Evolutionary conservation across 2,113 vertebrate genomes (phyloP), one percentile per base, ranked within the genome.

Genomic region (Cyprinus carpio): DNA sequence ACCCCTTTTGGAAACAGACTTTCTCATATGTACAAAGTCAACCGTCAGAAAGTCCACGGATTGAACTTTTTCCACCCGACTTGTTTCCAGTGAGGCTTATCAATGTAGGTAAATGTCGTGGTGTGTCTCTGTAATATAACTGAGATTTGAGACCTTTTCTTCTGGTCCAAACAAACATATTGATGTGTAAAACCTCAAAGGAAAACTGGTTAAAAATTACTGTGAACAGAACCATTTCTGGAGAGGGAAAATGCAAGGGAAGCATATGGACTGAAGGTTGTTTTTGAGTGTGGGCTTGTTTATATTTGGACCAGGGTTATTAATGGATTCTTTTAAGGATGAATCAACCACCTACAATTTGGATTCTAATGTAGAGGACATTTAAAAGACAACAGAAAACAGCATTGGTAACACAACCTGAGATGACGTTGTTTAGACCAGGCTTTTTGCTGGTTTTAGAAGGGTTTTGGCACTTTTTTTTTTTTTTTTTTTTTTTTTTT

Each of bases 91-190:
- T 85, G 77, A 58, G 20, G 56, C 20, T 58, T 60, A 60, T 60
- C 56, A n/a, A n/a, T n/a, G 20, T n/a, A 81, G 79, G 72, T 82
- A 71, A 87, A 85, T 87, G 79, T 85, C 87, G 77, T 43, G 13
- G 15, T 87, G 65, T 80, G 43, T 75, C 60, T 46, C 11, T 54
- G 49, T 60, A 76, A 81, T 81, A 67, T 84, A 49, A 69, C 71
- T n/a, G 65, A 84, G 60, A 75, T 34, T 34, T 10, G n/a, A 76
- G 18, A 67, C 43, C 49, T 46, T 64, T 87, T 76, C 54, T 23
- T 40, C 62, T 56, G 75, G 51, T 58, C 29, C 51, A 64, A 46
- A 29, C 58, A 46, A 81, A 64, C 56, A 43, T 46, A 80, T 46
- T 20, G 56, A 40, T 78, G 77, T 43, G 20, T 46, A 46, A 46